phyloP scores from a whole-genome alignment of 2,113 vertebrate genomes.

The Solenodon paradoxus region DNA sequence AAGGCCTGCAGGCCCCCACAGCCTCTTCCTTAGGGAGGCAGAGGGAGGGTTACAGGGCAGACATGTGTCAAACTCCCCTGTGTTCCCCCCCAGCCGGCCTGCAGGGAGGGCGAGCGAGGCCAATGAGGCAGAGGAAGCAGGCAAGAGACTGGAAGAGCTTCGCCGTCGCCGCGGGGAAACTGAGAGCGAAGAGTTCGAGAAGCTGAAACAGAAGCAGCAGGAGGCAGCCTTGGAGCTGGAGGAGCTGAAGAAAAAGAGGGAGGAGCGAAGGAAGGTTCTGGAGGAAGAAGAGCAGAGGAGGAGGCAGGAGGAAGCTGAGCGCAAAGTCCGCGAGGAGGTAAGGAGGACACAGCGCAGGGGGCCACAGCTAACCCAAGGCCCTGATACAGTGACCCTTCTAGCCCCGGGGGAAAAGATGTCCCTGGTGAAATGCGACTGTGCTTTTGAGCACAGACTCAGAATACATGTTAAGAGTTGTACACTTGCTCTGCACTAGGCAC shows the following conservation, averaged over 20 bases:
- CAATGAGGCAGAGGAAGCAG: conserved; percentile 89
- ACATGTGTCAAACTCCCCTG: not conserved
- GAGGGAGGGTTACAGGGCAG: too few relatives aligned
- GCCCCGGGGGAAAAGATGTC: not conserved
- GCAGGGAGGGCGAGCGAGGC: conserved; percentile 77
- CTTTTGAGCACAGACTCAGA: not conserved
- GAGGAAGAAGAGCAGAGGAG: conserved; percentile 93
- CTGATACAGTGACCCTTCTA: not conserved
- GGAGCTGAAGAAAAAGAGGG: conserved; percentile 93
- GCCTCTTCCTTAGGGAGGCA: too few relatives aligned
- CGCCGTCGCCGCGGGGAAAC: conserved; percentile 91
- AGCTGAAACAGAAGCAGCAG: conserved; percentile 94
- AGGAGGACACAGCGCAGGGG: not conserved
- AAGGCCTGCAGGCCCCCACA: not conserved
- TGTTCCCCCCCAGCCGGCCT: conserved; percentile 78
- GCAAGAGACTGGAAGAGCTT: conserved; percentile 92
- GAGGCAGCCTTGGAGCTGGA: conserved; percentile 93
- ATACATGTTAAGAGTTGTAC: not conserved
- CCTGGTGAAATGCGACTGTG: not conserved
- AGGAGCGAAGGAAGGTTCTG: conserved; percentile 93
- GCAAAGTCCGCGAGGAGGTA: conserved; percentile 93
- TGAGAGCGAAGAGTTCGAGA: conserved; percentile 92
- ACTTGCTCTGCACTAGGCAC: not conserved
- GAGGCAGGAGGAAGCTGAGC: conserved; percentile 92
- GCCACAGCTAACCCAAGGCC: not conserved